Evolutionary conservation across 2,888 invertebrate species (phyloP).

Genomic region (Choreutis nemorana): DNA sequence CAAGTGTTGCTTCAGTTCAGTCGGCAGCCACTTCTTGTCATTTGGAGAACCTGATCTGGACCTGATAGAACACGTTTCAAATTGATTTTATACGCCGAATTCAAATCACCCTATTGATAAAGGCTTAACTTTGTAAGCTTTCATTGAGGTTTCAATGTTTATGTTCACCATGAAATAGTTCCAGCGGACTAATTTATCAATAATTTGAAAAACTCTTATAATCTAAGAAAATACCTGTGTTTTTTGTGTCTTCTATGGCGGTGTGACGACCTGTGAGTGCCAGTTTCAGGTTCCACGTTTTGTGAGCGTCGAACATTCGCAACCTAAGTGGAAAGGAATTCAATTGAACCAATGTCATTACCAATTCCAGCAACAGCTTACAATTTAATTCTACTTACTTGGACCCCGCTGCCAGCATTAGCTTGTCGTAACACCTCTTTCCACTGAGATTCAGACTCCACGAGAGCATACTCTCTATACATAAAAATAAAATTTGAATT

Average conservation of each 20-base stretch:
- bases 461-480: conserved; percentile 72
- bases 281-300: conserved; percentile 52
- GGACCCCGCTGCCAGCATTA: conserved; percentile 56
- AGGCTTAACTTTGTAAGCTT: too few species aligned
- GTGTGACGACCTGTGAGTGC: conserved; percentile 66
- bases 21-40: conserved; percentile 76
- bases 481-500: conserved; percentile 11
- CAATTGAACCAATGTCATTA: too few species aligned
- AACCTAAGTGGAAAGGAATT: too few species aligned
- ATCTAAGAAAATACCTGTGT: conserved; percentile 70
- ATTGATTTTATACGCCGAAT: neutral
- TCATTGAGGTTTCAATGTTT: too few species aligned
- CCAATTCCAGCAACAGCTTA: too few species aligned
- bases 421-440: conserved; percentile 83
- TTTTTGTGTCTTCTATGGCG: conserved; percentile 67
- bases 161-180: too few species aligned
- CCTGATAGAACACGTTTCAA: conserved; percentile 17
- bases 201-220: too few species aligned
- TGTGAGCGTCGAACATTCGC: conserved; percentile 73
- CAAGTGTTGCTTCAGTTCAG: conserved; percentile 83
- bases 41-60: conserved; percentile 76
- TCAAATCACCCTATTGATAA: too few species aligned
- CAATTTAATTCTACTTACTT: too few species aligned
- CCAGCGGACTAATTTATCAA: too few species aligned
- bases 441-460: conserved; percentile 91